Conservation (phyloP, 2,113 vertebrate species). For the Antigone vipio region DNA sequence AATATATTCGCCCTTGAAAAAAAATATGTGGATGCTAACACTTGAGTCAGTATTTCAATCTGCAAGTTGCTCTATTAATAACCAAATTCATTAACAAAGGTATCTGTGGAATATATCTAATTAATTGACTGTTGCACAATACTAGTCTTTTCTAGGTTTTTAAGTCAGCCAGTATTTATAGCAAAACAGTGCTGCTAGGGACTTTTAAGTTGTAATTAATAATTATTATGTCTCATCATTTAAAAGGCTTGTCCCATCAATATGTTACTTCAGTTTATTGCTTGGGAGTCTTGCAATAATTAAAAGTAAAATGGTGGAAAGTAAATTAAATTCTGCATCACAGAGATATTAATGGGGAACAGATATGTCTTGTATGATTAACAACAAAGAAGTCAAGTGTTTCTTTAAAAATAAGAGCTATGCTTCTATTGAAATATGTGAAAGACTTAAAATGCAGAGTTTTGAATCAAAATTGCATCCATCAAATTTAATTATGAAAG, state of each 20-base stretch:
- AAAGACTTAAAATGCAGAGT: not conserved
- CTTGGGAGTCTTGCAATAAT: slow-evolving; percentile 47
- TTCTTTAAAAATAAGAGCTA: slow-evolving; percentile 23
- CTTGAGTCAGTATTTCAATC: not conserved
- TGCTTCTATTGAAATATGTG: not conserved
- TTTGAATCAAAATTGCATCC: not conserved
- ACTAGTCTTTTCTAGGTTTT: slow-evolving; percentile 11
- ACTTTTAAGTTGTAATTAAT: slow-evolving; percentile 58
- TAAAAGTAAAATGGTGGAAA: slow-evolving; percentile 48
- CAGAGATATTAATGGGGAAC: slow-evolving; percentile 5
- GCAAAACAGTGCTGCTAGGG: slow-evolving; percentile 16
- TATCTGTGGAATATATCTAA: slow-evolving; percentile 15
- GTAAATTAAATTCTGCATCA: slow-evolving; percentile 51
- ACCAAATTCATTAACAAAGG: slow-evolving; percentile 8
- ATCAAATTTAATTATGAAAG: not conserved
- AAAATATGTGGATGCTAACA: not conserved
- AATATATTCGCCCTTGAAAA: not conserved
- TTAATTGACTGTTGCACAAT: slow-evolving; percentile 45
- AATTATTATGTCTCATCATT: slow-evolving; percentile 36
- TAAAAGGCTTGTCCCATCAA: slow-evolving; percentile 50
- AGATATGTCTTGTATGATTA: slow-evolving; percentile 30
- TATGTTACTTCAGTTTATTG: slow-evolving; percentile 40
- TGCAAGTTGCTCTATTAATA: not conserved
- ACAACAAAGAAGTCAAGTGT: slow-evolving; percentile 22
- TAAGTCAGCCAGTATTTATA: slow-evolving; percentile 47